These are phyloP conservation scores for Pristionchus mayeri DNA, from an alignment of 2,888 invertebrate species.

Conservation along the genomic window DNA sequence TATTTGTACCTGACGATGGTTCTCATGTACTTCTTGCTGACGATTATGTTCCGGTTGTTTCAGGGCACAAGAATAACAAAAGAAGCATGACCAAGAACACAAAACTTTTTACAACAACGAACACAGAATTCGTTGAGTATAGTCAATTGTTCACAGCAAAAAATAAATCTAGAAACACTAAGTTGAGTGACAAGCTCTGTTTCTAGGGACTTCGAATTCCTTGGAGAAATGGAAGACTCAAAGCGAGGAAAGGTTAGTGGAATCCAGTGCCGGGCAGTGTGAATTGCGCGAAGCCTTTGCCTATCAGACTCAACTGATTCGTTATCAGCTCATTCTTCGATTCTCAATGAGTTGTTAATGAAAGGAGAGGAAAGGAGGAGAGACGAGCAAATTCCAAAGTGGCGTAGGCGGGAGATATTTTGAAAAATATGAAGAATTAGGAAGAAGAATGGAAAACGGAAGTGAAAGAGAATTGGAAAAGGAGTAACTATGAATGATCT, in stretches of 20 bases:
- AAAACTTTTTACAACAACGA: background rate
- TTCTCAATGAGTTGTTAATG: background rate
- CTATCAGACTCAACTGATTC: too few relatives aligned
- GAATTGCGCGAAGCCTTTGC: background rate
- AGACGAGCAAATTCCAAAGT: too few relatives aligned
- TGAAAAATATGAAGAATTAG: background rate
- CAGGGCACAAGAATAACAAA: background rate
- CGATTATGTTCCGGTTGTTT: too few relatives aligned
- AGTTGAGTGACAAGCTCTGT: background rate
- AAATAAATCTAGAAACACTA: too few relatives aligned
- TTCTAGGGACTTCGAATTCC: background rate
- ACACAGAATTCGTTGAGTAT: too few relatives aligned
- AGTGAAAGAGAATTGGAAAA: background rate
- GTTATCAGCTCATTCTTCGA: background rate
- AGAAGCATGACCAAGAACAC: background rate
- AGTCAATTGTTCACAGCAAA: too few relatives aligned
- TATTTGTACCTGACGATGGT: background rate
- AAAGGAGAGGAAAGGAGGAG: background rate
- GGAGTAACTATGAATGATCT: background rate
- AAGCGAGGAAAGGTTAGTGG: background rate
- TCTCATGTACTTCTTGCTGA: too few relatives aligned
- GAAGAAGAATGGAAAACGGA: background rate
- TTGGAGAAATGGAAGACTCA: background rate
- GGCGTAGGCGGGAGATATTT: background rate
- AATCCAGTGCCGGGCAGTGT: background rate